Base-by-base conservation (phyloP, 2,797 vertebrate species). In the Cygnus olor region DNA sequence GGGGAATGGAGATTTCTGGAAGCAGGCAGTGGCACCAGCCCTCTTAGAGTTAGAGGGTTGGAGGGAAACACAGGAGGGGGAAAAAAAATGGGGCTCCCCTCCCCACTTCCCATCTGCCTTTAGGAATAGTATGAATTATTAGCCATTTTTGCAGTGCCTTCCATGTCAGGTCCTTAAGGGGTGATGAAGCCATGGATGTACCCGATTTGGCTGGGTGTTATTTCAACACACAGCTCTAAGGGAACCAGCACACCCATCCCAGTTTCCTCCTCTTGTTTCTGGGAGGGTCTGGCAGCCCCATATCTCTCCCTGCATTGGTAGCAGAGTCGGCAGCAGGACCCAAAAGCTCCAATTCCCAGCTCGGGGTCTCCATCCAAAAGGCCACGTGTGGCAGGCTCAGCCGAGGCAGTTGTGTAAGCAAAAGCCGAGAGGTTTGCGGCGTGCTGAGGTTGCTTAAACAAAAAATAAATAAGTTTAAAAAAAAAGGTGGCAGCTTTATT, bases 401-500 rank as follows among this genome's bases (percentile, higher is more conserved):
- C 78, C 57, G 71, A 91, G 60, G 68, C 4, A 3, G 74, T 93
- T 28, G 80, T 15, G 1, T 77, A 76, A 93, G 85, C 70, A 93
- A 20, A 94, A 94, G 60, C 73, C 11, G 3, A 89, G 71, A 94
- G 64, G 87, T 85, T 60, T 90, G 93, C 61, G 53, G 72, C 84
- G 71, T 82, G 80, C 36, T 90, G 74, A 85, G 68, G 44, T 77
- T 68, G 76, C 51, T 74, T 58, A 54, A 64, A 45, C 32, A n/a
- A 54, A 68, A 49, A 32, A 64, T 40, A 36, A 45, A 34, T 32
- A 91, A 74, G 38, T 10, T 17, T 20, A 61, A 57, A 40, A 34
- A 34, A n/a, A 30, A 91, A 36, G 16, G 17, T 6, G 45, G 80
- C 58, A 51, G 32, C 9, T 94, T 94, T 94, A 96, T 96, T 96